phyloP scores from a whole-genome alignment of 2,888 invertebrate species.

The Sussaba pulchella region DNA sequence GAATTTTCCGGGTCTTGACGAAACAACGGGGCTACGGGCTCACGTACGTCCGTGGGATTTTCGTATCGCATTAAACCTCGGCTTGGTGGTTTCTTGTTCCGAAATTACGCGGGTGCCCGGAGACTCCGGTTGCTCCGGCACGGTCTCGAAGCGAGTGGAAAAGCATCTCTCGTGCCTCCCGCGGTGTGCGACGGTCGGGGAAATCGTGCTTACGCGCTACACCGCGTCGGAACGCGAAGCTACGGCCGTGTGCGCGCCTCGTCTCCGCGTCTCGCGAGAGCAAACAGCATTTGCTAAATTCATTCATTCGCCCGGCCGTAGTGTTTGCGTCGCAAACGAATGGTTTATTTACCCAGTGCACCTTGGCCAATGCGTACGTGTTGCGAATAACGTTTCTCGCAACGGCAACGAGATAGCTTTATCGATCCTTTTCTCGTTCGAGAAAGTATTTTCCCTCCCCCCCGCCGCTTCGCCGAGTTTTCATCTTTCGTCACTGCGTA shows the following conservation, averaged over 20 bases:
- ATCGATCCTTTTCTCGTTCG: slow-evolving; percentile 41
- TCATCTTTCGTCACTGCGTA: background rate
- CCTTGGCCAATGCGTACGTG: slow-evolving; percentile 63
- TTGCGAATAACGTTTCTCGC: slow-evolving; percentile 60
- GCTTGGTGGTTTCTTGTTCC: slow-evolving; percentile 47
- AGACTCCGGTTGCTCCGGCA: background rate
- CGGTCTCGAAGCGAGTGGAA: background rate
- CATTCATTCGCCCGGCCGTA: slow-evolving; percentile 63
- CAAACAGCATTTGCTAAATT: slow-evolving; percentile 70
- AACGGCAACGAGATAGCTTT: slow-evolving; percentile 53
- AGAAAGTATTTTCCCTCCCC: too few relatives aligned
- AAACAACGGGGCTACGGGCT: background rate
- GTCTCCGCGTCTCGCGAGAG: slow-evolving; percentile 59
- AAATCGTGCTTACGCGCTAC: slow-evolving; percentile 12
- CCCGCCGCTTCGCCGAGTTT: background rate
- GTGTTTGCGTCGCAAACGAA: slow-evolving; percentile 68
- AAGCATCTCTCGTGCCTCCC: slow-evolving; percentile 2
- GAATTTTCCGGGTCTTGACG: slow-evolving; percentile 12
- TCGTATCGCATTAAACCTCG: slow-evolving; percentile 40
- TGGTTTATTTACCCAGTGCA: slow-evolving; percentile 61
- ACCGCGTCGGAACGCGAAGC: slow-evolving; percentile 31
- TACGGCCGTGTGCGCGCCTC: background rate
- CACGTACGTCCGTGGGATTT: slow-evolving; percentile 45
- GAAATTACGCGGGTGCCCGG: slow-evolving; percentile 36
- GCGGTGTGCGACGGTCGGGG: too few relatives aligned